phyloP scores from a whole-genome alignment of 2,888 invertebrate species.

The Archaeoteleia sp. region DNA sequence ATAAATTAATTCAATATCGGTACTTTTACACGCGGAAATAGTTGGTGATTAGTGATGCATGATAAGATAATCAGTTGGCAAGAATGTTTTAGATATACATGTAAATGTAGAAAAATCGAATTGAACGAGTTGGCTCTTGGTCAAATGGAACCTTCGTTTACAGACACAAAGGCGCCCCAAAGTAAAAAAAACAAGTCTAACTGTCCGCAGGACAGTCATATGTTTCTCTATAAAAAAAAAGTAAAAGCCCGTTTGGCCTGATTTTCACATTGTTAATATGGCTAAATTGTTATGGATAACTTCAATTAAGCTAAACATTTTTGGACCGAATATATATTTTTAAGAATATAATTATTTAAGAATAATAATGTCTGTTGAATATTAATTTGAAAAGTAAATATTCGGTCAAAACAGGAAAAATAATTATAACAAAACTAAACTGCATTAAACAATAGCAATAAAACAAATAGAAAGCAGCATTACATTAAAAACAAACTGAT shows the following conservation, averaged over 20 bases:
- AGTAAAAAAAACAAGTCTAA: constrained; percentile 20
- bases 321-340: no score
- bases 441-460: no score
- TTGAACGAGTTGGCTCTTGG: constrained; percentile 7
- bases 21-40: background rate
- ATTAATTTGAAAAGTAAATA: no score
- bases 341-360: no score
- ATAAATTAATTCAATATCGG: no score
- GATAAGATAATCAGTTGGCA: constrained; percentile 27
- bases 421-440: no score
- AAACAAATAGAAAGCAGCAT: no score
- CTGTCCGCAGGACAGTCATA: constrained; percentile 13
- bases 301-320: no score
- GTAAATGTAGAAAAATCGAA: constrained; percentile 4
- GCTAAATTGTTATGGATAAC: no score
- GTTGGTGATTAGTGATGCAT: constrained; percentile 15
- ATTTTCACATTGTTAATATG: constrained; percentile 6
- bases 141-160: constrained; percentile 22
- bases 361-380: no score
- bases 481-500: no score
- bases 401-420: no score
- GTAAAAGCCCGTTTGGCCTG: constrained; percentile 18
- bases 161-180: constrained; percentile 24
- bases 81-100: constrained; percentile 12
- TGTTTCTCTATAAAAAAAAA: constrained; percentile 7